Conservation (phyloP, 1,140 invertebrate genomes). For the Vanessa tameamea region DNA sequence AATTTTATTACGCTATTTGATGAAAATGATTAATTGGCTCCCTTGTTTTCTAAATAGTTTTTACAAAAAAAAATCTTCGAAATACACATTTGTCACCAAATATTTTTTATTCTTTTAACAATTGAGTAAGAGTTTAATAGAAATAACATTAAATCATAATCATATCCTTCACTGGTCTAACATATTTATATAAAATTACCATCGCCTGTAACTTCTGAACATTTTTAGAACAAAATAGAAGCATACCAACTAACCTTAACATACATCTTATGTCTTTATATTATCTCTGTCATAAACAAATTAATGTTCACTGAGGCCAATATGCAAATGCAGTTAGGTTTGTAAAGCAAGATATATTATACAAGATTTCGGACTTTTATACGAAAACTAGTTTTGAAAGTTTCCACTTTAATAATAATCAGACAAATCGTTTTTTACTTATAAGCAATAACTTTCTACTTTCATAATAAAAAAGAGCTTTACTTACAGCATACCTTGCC, state of each 20-base stretch:
- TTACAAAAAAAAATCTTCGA: background rate
- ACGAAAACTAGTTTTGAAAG: background rate
- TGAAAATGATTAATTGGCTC: too few relatives aligned
- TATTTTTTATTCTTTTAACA: background rate
- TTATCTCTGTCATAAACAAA: background rate
- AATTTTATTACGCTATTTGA: too few relatives aligned
- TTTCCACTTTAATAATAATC: background rate
- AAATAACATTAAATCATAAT: constrained; percentile 15
- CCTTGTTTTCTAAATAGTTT: background rate
- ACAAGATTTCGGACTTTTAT: background rate
- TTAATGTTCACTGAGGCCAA: constrained; percentile 5
- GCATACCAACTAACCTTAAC: constrained; percentile 18
- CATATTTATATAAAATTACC: constrained; percentile 3
- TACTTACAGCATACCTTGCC: background rate
- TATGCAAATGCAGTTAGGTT: background rate
- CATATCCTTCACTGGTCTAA: constrained; percentile 7
- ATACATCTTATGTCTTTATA: constrained; percentile 15
- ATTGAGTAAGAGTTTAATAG: constrained; percentile 6
- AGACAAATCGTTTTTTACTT: background rate
- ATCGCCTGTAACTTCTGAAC: constrained; percentile 10
- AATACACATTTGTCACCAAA: background rate
- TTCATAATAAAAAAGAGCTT: constrained; percentile 7
- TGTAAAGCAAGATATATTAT: constrained; percentile 3
- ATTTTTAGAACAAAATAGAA: constrained; percentile 24
- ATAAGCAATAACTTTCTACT: background rate